These are phyloP conservation scores for Germaria angustata DNA, from an alignment of 2,888 invertebrate species.

Conservation along the genomic window DNA sequence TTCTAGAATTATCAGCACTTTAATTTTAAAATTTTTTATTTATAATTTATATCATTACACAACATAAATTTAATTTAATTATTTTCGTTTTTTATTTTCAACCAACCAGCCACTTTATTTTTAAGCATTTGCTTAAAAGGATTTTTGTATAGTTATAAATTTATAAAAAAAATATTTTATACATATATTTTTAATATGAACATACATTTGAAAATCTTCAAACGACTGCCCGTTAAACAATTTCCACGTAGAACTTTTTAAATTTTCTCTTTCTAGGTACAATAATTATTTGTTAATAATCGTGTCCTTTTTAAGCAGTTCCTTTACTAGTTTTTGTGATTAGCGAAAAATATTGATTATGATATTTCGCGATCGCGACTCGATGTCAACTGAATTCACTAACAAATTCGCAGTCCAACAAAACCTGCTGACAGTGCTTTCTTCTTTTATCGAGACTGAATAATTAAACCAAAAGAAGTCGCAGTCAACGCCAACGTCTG, in stretches of 20 bases:
- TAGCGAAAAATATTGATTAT: constrained; percentile 53
- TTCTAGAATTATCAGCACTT: no score
- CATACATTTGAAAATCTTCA: constrained; percentile 33
- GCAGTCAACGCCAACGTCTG: neutral
- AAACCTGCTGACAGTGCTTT: constrained; percentile 69
- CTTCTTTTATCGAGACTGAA: constrained; percentile 37
- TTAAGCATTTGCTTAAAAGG: neutral
- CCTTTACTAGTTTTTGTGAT: constrained; percentile 18
- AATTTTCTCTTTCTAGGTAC: neutral
- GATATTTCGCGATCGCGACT: constrained; percentile 73
- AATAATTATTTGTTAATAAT: constrained; percentile 12
- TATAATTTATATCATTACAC: no score
- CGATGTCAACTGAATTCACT: constrained; percentile 75
- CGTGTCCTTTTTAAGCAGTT: constrained; percentile 49
- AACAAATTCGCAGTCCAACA: constrained; percentile 72
- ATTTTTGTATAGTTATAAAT: neutral
- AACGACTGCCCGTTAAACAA: neutral
- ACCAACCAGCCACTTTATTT: constrained; percentile 22
- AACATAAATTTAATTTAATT: no score
- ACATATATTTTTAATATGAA: constrained; percentile 14
- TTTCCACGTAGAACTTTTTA: neutral
- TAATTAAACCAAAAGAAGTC: constrained; percentile 35
- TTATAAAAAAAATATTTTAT: neutral
- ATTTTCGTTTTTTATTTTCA: neutral
- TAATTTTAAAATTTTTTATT: no score